Evolutionary conservation across 2,797 vertebrate genomes (phyloP), one percentile per base, ranked within the genome.

Genomic region (Acipenser transmontanus): DNA sequence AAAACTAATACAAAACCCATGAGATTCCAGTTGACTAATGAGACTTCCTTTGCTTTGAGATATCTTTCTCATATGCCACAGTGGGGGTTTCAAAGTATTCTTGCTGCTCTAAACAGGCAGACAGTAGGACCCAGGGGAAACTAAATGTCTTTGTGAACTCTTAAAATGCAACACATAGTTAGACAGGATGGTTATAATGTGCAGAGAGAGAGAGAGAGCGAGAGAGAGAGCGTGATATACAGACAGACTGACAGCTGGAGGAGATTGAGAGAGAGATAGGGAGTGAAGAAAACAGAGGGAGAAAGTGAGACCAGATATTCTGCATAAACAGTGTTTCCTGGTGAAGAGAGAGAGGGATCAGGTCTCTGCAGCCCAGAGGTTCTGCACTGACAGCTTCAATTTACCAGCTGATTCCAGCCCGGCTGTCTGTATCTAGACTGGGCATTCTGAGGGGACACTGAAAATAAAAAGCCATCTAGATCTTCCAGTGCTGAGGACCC

Each of bases 361-460:
- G 14, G 6, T 57, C 54, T 57, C 7, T n/a, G 76, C 73, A 75
- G 69, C 73, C 76, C 66, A 4, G 34, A 72, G 78, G 20, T 14
- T 6, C n/a, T 49, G 54, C 61, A 49, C 17, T 7, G 20, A 63
- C 73, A 80, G 78, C 80, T 79, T 66, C 73, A 81, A 76, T 71
- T 69, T 20, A 47, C 67, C 63, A 77, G 72, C 72, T 78, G 77
- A 78, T 76, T 79, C 79, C 79, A 74, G 17, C 66, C 72, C 34
- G 7, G 74, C 69, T 70, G 73, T 73, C 73, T 71, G 68, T 78
- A 77, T 34, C 34, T 34, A 34, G 34, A 34, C 34, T 34, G 34
- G 34, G 34, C 34, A 4, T 34, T 34, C 34, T 34, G 34, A 34
- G 34, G 34, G 34, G 34, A 34, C 34, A 34, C 34, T 34, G 34